Evolutionary conservation across 2,797 vertebrate genomes (phyloP).

Genomic region (Peromyscus melanophrys): DNA sequence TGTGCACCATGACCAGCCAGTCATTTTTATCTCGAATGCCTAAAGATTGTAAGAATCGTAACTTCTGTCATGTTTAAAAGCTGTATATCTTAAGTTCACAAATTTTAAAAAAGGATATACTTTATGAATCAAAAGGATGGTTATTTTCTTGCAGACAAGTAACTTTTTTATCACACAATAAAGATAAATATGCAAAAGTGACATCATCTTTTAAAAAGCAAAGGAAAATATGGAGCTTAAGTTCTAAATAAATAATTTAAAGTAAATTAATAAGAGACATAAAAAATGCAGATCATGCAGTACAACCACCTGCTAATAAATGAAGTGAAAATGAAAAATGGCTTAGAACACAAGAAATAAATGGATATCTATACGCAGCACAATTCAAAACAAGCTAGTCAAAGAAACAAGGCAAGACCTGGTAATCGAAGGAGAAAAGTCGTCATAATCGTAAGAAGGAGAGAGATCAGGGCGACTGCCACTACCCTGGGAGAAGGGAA

Average conservation of each 20-base stretch:
- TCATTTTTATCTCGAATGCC: constrained; percentile 22
- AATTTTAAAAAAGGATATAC: not conserved
- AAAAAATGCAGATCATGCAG: constrained; percentile 89
- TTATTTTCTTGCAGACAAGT: constrained; percentile 54
- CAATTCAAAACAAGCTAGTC: constrained; percentile 80
- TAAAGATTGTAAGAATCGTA: constrained; percentile 22
- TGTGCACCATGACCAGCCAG: not conserved
- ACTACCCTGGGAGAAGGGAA: constrained; percentile 97
- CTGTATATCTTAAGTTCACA: constrained; percentile 56
- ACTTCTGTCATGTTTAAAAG: constrained; percentile 54
- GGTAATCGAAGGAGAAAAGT: constrained; percentile 95
- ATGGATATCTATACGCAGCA: constrained; percentile 84
- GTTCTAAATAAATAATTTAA: constrained; percentile 84
- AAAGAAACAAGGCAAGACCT: constrained; percentile 92
- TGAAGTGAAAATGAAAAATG: constrained; percentile 87
- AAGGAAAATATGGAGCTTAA: constrained; percentile 82
- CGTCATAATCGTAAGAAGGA: constrained; percentile 96
- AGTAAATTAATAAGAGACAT: constrained; percentile 84
- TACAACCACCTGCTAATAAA: constrained; percentile 88
- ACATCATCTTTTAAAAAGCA: constrained; percentile 87
- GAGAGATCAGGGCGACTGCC: constrained; percentile 96
- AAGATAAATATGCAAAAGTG: constrained; percentile 79
- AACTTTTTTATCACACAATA: constrained; percentile 62
- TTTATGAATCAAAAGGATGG: constrained; percentile 36
- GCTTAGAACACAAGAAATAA: constrained; percentile 82